These are phyloP conservation scores for Ariolimax columbianus DNA, from an alignment of 2,888 invertebrate genomes.

Conservation along the genomic window DNA sequence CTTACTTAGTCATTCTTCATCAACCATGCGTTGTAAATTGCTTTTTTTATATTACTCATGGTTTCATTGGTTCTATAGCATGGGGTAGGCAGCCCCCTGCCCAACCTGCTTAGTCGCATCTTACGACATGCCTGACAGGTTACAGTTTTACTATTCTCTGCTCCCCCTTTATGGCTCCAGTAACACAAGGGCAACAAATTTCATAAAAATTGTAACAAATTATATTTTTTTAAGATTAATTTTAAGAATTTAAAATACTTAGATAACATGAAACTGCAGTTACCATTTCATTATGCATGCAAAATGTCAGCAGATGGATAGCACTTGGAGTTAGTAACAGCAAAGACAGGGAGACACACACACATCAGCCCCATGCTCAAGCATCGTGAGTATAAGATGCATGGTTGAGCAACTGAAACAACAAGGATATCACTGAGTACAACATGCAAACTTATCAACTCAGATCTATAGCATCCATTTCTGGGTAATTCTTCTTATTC, in stretches of 20 bases:
- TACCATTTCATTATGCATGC: slow-evolving; percentile 28
- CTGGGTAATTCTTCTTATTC: too few species aligned
- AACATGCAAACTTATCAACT: slow-evolving; percentile 17
- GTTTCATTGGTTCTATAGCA: too few species aligned
- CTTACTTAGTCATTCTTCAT: too few species aligned
- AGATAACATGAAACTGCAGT: neutral
- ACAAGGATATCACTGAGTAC: neutral
- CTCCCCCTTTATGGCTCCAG: too few species aligned
- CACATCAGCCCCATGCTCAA: slow-evolving; percentile 10
- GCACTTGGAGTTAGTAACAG: slow-evolving; percentile 23
- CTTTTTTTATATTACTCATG: too few species aligned
- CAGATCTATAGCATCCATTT: neutral
- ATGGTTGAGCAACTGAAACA: slow-evolving; percentile 4
- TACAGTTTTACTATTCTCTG: too few species aligned
- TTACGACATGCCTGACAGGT: too few species aligned
- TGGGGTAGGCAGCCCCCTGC: too few species aligned
- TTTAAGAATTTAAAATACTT: neutral
- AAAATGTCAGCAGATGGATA: slow-evolving; percentile 3
- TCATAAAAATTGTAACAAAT: too few species aligned
- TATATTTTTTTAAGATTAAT: neutral
- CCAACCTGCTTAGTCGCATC: too few species aligned
- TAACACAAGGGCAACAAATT: too few species aligned
- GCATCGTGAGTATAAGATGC: slow-evolving; percentile 1
- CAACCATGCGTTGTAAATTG: too few species aligned
- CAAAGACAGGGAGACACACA: neutral